Evolutionary conservation across 1,140 invertebrate species (phyloP).

Genomic region (Orius laevigatus): DNA sequence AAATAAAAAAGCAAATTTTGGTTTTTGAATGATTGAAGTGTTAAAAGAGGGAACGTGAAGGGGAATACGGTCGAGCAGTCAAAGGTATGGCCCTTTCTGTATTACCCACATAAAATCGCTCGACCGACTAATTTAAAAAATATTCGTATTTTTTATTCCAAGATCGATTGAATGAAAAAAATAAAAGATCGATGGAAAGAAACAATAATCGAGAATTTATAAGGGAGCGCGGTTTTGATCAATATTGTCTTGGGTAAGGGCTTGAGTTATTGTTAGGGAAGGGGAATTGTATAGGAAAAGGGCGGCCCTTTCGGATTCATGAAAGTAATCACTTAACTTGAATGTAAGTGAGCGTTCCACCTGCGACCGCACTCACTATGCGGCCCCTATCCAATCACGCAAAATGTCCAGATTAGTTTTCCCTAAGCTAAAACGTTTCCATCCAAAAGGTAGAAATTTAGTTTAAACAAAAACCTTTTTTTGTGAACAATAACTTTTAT

Average conservation of each 20-base stretch:
- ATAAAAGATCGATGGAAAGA: background rate
- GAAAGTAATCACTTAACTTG: too few species aligned
- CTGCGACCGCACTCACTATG: too few species aligned
- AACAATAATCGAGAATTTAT: too few species aligned
- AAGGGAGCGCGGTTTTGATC: too few species aligned
- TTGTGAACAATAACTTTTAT: too few species aligned
- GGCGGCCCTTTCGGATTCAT: background rate
- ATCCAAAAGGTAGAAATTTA: too few species aligned
- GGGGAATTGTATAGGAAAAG: background rate
- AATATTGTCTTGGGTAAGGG: too few species aligned
- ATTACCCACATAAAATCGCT: background rate
- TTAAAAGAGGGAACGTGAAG: background rate
- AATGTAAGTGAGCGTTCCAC: too few species aligned
- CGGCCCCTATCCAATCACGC: too few species aligned
- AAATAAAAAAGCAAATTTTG: background rate
- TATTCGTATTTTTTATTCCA: background rate
- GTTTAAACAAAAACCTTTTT: too few species aligned
- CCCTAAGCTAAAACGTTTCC: too few species aligned
- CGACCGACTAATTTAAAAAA: background rate
- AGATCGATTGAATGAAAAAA: background rate
- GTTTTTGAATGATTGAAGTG: background rate
- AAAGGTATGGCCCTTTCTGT: background rate
- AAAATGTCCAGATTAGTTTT: too few species aligned
- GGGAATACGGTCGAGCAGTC: background rate
- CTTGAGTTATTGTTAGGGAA: background rate